Evolutionary conservation across 2,797 vertebrate species (phyloP), one percentile per base, ranked within the genome.

Genomic region (Caiman crocodilus): DNA sequence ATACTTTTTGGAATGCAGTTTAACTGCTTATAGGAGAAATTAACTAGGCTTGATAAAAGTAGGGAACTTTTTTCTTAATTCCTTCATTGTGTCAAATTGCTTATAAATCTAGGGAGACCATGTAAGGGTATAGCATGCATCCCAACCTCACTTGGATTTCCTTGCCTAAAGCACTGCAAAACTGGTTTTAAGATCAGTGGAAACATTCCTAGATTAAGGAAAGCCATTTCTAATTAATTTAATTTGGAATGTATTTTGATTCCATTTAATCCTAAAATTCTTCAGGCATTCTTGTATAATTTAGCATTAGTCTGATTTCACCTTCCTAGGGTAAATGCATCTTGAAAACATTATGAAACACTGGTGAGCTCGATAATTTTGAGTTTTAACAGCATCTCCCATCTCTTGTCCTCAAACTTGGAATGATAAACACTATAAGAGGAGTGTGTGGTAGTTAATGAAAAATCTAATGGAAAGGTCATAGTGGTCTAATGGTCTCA

Each of bases 131-230:
- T 28, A 61, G 59, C 59, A 5, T 64, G 90, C 73, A 5, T 14
- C 23, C 26, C 26, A 15, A 4, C 88, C 71, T 75, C n/a, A 59
- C 57, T 71, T 5, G 0, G 30, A 82, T 55, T 58, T 77, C 30
- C 64, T 35, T 1, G 2, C 73, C 4, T 9, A 23, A 18, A 32
- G 57, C 26, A 30, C 4, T 42, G 81, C 87, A 26, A 58, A 17
- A 87, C 50, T 73, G 50, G 14, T 28, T 28, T 93, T n/a, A 13
- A 85, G 74, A 85, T 80, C 5, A 23, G 1, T 5, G 18, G 73
- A 69, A 93, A 73, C 87, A 57, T n/a, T 88, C 57, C 35, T 82
- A 69, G 60, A 77, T 94, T 91, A 91, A 88, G 64, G 64, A 73
- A 79, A 87, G 73, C 2, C 0, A 42, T 6, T 59, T 64, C 65